Evolutionary conservation across 1,140 invertebrate species (phyloP), one percentile per base, ranked within the genome.

Genomic region (Drosophila arizonae): DNA sequence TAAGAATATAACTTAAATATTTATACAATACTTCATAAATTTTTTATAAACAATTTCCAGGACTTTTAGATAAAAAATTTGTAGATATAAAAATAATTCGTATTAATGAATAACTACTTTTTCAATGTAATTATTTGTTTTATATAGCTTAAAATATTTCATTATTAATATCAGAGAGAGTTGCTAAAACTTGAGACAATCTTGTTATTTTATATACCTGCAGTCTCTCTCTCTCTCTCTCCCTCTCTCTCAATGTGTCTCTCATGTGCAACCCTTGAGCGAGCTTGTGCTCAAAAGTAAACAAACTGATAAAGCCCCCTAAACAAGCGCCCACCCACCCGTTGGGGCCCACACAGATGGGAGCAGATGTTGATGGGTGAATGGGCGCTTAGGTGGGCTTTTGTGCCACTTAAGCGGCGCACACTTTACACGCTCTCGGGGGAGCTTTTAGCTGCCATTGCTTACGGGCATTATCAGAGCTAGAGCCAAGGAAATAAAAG

Each of bases 281-380:
- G n/a, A 54, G 41, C 46, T 61, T 61, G 26, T 55, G 54, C 78
- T 80, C 78, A 43, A 75, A 75, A 63, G 79, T 81, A 81, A 81
- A 81, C 79, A 81, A 81, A 81, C 75, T 57, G 48, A 48, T 50
- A 43, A 10, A 30, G 33, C 6, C 28, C 11, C 62, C 45, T 2
- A 45, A n/a, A 24, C 58, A 3, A 41, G 30, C 39, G 33, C 15
- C 33, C 11, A 2, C 21, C 33, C 43, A 26, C 4, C 30, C 21
- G n/a, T 45, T 5, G 43, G n/a, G 43, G 8, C 4, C 6, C 10
- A 15, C 8, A 8, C 55, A 36, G 41, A 57, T 48, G 54, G 2
- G 4, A 30, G 28, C 28, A 30, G 28, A 30, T 30, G 33, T 8
- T 33, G 33, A 10, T 5, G 43, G 43, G n/a, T 17, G 15, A 13